Base-by-base conservation (phyloP, 2,113 vertebrate species). In the Rhea pennata region DNA sequence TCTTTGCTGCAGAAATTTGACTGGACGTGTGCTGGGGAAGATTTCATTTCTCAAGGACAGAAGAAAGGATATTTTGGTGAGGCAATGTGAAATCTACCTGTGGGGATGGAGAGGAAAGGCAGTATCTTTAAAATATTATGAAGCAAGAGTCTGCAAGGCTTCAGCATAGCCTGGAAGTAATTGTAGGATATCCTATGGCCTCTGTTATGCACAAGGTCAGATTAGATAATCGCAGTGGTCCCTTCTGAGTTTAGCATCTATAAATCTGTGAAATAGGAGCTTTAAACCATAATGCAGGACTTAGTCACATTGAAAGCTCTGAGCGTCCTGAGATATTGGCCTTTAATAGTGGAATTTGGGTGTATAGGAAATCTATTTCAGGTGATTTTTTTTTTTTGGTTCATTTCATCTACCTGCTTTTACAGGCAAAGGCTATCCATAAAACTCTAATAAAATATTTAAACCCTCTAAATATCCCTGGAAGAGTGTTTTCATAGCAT, bases 361-460 rank as follows among this genome's bases (percentile, higher is more conserved):
- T 10, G n/a, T 75, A 91, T 56, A 77, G 64, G 42, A 95, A 94
- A 97, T 88, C 89, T 77, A 90, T 95, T 85, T 77, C 59, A 90
- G 26, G 74, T 91, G 27, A 10, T 33, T 6, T 26, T 70, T 39
- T 44, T 39, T 82, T 39, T 56, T 78, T 86, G 21, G 42, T 84
- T 88, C 92, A 78, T 93, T 95, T 95, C 23, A 78, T 71, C 67
- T 90, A 85, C 84, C 89, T 91, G 54, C 31, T 79, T 95, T 96
- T 90, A 54, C 46, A 90, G 67, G 84, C 46, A 86, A 20, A 82
- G n/a, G 88, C 59, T 88, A 77, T 87, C 29, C 2, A 51, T 93
- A 85, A 46, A 9, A 5, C 21, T n/a, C 53, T 67, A 80, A 95
- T 95, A 94, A 96, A 96, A 96, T 87, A 96, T 95, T 95, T 92